Evolutionary conservation across 2,888 invertebrate species (phyloP).

Genomic region (Drosophila aldrichi): DNA sequence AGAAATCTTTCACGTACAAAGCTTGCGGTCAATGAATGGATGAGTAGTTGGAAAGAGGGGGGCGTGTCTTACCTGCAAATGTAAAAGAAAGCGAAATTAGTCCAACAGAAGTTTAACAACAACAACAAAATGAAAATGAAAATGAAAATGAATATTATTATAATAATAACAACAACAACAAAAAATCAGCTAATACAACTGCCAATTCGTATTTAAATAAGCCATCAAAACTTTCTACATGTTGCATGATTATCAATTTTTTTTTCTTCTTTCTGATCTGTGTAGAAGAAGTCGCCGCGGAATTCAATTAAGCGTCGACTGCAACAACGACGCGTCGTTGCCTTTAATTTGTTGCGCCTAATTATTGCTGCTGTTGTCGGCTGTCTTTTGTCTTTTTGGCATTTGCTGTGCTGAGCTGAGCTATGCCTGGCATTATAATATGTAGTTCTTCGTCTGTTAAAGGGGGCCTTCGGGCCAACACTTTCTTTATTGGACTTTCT

Average conservation of each 20-base stretch:
- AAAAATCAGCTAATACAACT: constrained; percentile 14
- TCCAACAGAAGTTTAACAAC: constrained; percentile 31
- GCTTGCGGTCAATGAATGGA: constrained; percentile 59
- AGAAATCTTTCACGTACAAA: constrained; percentile 55
- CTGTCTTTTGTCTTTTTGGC: constrained; percentile 36
- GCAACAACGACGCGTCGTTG: constrained; percentile 19
- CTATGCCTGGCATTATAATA: constrained; percentile 57
- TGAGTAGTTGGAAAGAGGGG: background rate
- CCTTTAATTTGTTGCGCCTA: constrained; percentile 69
- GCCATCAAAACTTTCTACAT: constrained; percentile 58
- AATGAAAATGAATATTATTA: background rate
- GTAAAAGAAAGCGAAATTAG: constrained; percentile 57
- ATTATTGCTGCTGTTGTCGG: constrained; percentile 66
- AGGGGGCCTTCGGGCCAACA: constrained; percentile 69
- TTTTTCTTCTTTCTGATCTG: constrained; percentile 27
- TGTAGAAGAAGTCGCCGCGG: constrained; percentile 40
- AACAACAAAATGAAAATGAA: constrained; percentile 3
- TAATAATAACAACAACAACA: background rate
- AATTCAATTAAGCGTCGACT: constrained; percentile 54
- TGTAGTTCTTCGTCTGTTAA: constrained; percentile 51
- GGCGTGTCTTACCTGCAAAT: constrained; percentile 65
- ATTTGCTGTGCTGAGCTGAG: constrained; percentile 37
- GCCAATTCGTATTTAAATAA: constrained; percentile 59
- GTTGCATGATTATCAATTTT: constrained; percentile 21
- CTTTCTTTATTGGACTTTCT: constrained; percentile 76